Base-by-base conservation (phyloP, 2,113 vertebrate species). In the Corythornis vintsioides region DNA sequence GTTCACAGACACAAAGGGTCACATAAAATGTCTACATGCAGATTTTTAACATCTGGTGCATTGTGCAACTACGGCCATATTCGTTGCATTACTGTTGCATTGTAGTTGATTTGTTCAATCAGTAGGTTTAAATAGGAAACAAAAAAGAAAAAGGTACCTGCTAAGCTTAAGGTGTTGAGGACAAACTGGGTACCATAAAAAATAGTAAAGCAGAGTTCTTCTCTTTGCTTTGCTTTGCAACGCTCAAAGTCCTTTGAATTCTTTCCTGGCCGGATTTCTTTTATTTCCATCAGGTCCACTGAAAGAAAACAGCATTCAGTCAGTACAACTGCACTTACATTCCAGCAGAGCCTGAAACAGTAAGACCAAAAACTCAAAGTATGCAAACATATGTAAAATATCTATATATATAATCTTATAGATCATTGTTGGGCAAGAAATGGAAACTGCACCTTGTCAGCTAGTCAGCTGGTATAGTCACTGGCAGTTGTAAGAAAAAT, bases 231-330 rank as follows among this genome's bases (percentile, higher is more conserved):
- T 8, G 98, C 97, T 93, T 98, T 99, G n/a, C 98, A 98, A 7
- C 99, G 98, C 66, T 99, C 99, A 72, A 99, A 99, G 86, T 99
- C 99, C 91, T 99, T 99, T 29, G 98, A 98, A 96, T 98, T 99
- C 92, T 98, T 99, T 38, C 99, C 99, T 1, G 97, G 98, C 3
- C 99, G 98, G 47, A 99, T 96, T 96, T 99, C 99, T 95, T 98
- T 98, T 94, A 99, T 99, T 94, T 99, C 99, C 95, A 97, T 98
- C 84, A 99, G 96, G 78, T 99, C 99, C 98, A 99, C 99, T 99
- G 81, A 69, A 98, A 98, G 81, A 61, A 87, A 93, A 71, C 4
- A 93, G 81, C 29, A 87, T 35, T 73, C 48, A 78, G 77, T 95
- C 26, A 93, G 15, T 82, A 63, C n/a, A 89, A 22, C 9, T 52